phyloP scores from a whole-genome alignment of 2,113 vertebrate genomes.

The Thalassarche chlororhynchos region DNA sequence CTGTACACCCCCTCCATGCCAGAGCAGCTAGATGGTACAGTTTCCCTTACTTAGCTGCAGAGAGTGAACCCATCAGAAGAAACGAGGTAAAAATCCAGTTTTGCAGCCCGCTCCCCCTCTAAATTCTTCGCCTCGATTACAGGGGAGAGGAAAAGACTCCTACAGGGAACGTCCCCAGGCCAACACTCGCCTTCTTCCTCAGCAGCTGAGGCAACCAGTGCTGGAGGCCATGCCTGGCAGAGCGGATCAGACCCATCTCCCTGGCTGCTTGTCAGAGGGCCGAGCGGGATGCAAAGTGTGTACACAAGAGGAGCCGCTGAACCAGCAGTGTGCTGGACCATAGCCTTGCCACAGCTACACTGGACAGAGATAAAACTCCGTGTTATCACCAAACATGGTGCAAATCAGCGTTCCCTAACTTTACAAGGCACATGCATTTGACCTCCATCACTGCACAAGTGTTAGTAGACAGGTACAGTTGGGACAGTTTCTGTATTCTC shows the following conservation, averaged over 20 bases:
- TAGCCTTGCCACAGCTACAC: neutral
- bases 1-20: neutral
- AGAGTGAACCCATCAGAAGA: neutral
- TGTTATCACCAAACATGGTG: fast-evolving
- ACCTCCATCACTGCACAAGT: neutral
- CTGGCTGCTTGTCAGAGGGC: neutral
- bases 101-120: neutral
- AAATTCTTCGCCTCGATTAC: neutral
- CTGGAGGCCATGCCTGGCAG: neutral
- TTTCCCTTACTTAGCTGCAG: neutral
- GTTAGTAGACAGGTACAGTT: fast-evolving
- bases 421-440: neutral
- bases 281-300: neutral
- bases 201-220: neutral
- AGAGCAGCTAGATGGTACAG: neutral
- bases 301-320: neutral
- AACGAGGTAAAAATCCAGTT: neutral
- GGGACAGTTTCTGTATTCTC: neutral
- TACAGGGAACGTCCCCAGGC: neutral
- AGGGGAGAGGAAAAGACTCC: neutral
- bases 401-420: fast-evolving
- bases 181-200: neutral
- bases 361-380: neutral
- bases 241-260: neutral
- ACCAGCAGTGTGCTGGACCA: neutral